A percentile compares a stretch with the other conserved stretches of the same genome.
These are phyloP conservation scores for Lepidocyrtoides sp. DNA, from an alignment of 2,888 invertebrate species.

Conservation along the genomic window DNA sequence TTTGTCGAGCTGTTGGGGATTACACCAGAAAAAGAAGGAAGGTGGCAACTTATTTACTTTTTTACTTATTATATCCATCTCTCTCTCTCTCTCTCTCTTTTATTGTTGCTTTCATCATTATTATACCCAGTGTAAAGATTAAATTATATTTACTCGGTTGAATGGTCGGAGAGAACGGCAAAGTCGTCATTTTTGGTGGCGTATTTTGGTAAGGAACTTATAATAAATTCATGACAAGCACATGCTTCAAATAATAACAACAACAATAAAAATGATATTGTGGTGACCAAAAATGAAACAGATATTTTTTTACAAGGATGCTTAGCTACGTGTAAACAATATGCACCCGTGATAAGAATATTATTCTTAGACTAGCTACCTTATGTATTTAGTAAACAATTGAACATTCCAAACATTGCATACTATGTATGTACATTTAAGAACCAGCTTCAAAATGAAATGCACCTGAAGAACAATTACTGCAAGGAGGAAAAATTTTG, in stretches of 20 bases:
- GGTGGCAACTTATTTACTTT: too few species aligned
- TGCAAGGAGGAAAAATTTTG: conserved; percentile 39
- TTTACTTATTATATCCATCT: too few species aligned
- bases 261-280: too few species aligned
- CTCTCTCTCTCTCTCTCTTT: background rate
- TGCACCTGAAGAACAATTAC: conserved; percentile 1
- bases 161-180: background rate
- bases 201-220: background rate
- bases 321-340: background rate
- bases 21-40: background rate
- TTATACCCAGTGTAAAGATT: conserved; percentile 23
- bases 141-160: background rate
- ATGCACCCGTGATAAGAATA: background rate
- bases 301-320: background rate
- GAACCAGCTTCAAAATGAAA: background rate
- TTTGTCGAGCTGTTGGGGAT: background rate
- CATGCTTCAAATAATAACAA: conserved; percentile 10
- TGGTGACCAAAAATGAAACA: conserved; percentile 27
- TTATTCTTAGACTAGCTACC: background rate
- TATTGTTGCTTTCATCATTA: background rate
- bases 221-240: conserved; percentile 34
- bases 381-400: background rate
- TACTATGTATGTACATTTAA: too few species aligned
- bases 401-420: background rate
- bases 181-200: background rate